Evolutionary conservation across 2,797 vertebrate genomes (phyloP), one percentile per base, ranked within the genome.

Genomic region (Mus minutoides): DNA sequence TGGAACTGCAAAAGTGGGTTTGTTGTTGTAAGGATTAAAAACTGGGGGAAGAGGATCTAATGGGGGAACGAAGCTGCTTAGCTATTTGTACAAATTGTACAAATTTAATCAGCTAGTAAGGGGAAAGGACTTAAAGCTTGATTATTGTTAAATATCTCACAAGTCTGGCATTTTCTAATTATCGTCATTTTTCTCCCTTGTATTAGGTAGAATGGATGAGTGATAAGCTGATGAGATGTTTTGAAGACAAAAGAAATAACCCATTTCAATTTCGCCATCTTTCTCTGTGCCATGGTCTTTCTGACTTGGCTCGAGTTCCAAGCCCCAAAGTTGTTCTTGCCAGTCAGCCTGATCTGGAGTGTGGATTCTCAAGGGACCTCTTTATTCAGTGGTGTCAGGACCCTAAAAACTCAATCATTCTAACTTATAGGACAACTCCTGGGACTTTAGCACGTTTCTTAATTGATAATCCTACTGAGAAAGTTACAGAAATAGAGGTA

Each of bases 201-300:
- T 16, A 69, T 87, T 97, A 99, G 99, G 99, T 99, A 86, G 99
- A 99, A 97, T 99, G 99, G 99, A 99, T 99, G 99, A 99, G 99
- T 79, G 99, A 99, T 98, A 99, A 99, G 97, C 98, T 99, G 98
- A 99, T 99, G 99, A 99, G 99, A 93, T 99, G 99, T 98, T 99
- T 99, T 97, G 99, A 99, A 98, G 99, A 99, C 98, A 99, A 99
- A 98, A 99, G 99, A 96, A 99, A 99, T 98, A 99, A 99, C 97
- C 99, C 99, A 6, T 99, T 99, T 98, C 99, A 99, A 97, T 99
- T 99, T 97, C 99, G 99, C 78, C 99, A 99, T 98, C 98, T 99
- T 84, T 99, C 99, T 56, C 98, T 99, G 46, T 99, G 99, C 94
- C 99, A 99, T 91, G 99, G 99, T 96, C 98, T 99, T 97, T 98